Conservation (phyloP, 2,113 vertebrate genomes). For the Pterocles gutturalis region DNA sequence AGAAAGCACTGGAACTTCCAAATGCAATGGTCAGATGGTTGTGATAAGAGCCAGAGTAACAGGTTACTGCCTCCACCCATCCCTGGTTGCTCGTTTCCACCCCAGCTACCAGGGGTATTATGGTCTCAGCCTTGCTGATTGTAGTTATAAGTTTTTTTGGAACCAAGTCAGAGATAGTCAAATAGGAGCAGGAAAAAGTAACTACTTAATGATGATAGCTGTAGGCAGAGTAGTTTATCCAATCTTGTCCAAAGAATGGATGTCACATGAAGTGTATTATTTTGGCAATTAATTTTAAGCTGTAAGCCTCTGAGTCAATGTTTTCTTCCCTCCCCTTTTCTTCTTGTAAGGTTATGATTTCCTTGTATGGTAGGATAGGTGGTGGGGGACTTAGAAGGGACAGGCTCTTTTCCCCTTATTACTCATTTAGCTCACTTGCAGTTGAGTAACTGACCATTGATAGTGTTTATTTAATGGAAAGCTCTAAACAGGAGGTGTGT, state of each 20-base stretch:
- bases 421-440: too few species aligned
- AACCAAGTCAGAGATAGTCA: neutral
- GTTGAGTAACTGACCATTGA: too few species aligned
- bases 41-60: neutral
- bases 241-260: neutral
- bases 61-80: slow-evolving; percentile 1
- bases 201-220: neutral
- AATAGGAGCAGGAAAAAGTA: neutral
- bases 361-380: neutral
- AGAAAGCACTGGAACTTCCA: neutral
- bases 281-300: neutral
- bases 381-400: accelerated
- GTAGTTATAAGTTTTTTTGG: neutral
- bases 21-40: neutral
- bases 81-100: neutral
- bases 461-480: neutral
- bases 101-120: neutral
- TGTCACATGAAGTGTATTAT: neutral
- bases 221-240: neutral
- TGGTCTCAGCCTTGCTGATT: neutral
- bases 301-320: neutral
- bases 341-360: neutral
- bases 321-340: neutral
- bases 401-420: neutral
- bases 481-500: neutral